These are phyloP conservation scores for Lamellibrachia luymesi DNA, from an alignment of 1,140 invertebrate genomes.

Conservation along the genomic window DNA sequence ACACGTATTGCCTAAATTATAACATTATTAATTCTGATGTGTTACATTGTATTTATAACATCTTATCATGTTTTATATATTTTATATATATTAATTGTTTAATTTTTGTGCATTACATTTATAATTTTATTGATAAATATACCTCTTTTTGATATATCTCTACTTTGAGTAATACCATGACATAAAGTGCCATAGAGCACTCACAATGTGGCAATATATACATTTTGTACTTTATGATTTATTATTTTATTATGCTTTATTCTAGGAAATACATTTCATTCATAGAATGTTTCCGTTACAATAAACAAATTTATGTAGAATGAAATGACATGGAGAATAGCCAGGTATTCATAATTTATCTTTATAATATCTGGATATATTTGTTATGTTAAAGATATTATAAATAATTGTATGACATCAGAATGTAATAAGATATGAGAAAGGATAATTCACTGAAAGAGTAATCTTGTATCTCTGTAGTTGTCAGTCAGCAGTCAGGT, in stretches of 20 bases:
- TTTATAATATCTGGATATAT: background rate
- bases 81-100: too few relatives aligned
- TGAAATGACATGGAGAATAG: background rate
- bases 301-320: background rate
- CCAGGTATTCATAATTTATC: background rate
- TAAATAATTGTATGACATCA: background rate
- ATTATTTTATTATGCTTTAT: constrained; percentile 8
- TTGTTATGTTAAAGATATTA: background rate
- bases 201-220: background rate
- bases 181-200: too few relatives aligned
- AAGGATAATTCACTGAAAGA: background rate
- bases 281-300: too few relatives aligned
- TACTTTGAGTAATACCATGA: too few relatives aligned
- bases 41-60: too few relatives aligned
- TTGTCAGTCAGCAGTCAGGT: constrained; percentile 43
- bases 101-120: too few relatives aligned
- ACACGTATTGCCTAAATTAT: background rate
- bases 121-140: too few relatives aligned
- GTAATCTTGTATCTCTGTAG: constrained; percentile 20
- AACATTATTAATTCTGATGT: background rate
- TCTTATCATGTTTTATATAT: too few relatives aligned
- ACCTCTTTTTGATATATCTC: too few relatives aligned
- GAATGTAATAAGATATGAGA: background rate
- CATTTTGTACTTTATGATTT: constrained; percentile 17
- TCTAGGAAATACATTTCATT: background rate